Base-by-base conservation (phyloP, 2,797 vertebrate genomes). In the Crocodylus rhombifer region DNA sequence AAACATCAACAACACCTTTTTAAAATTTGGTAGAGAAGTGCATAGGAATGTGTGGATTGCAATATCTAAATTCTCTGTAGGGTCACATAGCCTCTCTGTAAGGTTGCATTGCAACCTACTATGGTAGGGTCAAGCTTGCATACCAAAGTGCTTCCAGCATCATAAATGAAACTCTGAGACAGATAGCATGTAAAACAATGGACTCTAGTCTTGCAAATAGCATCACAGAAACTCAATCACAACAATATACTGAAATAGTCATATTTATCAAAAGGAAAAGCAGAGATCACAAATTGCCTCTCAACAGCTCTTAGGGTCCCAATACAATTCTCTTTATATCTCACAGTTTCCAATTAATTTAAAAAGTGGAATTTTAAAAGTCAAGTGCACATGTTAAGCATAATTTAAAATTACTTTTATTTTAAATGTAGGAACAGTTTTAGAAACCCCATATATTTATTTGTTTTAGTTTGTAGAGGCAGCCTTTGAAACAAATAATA, bases 311-410 rank as follows among this genome's bases (percentile, higher is more conserved):
- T 77, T 33, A 42, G 21, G 56, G 26, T 13, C 6, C 57, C 77
- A 33, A 77, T 26, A 28, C 21, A 69, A 20, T n/a, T 86, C 67
- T 73, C 36, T 51, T 51, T 73, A 51, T 42, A 60, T 9, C 33
- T 77, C 82, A 77, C 82, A 42, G 55, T 15, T n/a, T 91, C 73
- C 56, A 67, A 77, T 92, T 86, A 69, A 88, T 51, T 65, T 79
- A 77, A 62, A 56, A 30, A 79, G 21, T 36, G 21, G 25, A 28
- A 65, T 58, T 42, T 86, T n/a, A 18, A 64, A 87, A 77, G 33
- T 87, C n/a, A 69, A 21, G 77, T 85, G 89, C 58, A 76, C 65
- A 55, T 69, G 9, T 56, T 79, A 73, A 57, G n/a, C 58, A 7
- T 86, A 74, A 73, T 73, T 89, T 77, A 56, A 7, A 58, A 71